These are phyloP conservation scores for Cenopis cana DNA, from an alignment of 2,888 invertebrate genomes.

Conservation along the genomic window DNA sequence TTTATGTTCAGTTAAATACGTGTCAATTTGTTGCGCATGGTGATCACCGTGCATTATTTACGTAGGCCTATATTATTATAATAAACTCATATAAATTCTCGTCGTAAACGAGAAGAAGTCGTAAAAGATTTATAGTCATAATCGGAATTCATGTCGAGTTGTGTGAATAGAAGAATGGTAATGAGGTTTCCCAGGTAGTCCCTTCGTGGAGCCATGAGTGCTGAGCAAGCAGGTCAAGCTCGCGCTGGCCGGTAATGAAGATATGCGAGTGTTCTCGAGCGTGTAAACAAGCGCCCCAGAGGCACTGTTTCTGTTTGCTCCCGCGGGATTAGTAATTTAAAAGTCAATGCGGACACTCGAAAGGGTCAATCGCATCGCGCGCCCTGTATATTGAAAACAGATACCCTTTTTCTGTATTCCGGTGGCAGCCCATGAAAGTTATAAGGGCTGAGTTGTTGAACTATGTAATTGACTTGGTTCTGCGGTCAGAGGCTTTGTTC, in stretches of 20 bases:
- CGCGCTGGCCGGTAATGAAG: slow-evolving; percentile 73
- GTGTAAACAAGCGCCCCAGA: slow-evolving; percentile 76
- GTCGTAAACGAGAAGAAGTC: slow-evolving; percentile 42
- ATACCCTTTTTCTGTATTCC: slow-evolving; percentile 84
- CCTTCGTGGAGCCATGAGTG: slow-evolving; percentile 61
- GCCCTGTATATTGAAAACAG: slow-evolving; percentile 82
- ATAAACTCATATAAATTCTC: slow-evolving; percentile 47
- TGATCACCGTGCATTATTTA: slow-evolving; percentile 42
- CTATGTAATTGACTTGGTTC: slow-evolving; percentile 85
- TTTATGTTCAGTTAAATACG: slow-evolving; percentile 61
- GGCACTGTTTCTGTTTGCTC: slow-evolving; percentile 79
- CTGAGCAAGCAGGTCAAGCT: slow-evolving; percentile 71
- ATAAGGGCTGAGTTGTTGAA: slow-evolving; percentile 85
- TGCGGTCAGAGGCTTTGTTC: slow-evolving; percentile 84
- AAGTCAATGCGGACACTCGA: slow-evolving; percentile 85
- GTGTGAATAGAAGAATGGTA: slow-evolving; percentile 57
- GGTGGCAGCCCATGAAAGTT: slow-evolving; percentile 83
- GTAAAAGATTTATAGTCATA: slow-evolving; percentile 39
- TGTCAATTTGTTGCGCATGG: slow-evolving; percentile 45
- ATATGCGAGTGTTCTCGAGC: slow-evolving; percentile 81
- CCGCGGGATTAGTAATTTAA: slow-evolving; percentile 85
- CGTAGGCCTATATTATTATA: slow-evolving; percentile 45
- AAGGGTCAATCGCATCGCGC: slow-evolving; percentile 83
- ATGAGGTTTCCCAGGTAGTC: slow-evolving; percentile 58
- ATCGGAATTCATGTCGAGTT: slow-evolving; percentile 58